A percentile compares a stretch with the other conserved stretches of the same genome.
Evolutionary conservation across 1,140 invertebrate species (phyloP).

Genomic region (Sarcophaga bullata): DNA sequence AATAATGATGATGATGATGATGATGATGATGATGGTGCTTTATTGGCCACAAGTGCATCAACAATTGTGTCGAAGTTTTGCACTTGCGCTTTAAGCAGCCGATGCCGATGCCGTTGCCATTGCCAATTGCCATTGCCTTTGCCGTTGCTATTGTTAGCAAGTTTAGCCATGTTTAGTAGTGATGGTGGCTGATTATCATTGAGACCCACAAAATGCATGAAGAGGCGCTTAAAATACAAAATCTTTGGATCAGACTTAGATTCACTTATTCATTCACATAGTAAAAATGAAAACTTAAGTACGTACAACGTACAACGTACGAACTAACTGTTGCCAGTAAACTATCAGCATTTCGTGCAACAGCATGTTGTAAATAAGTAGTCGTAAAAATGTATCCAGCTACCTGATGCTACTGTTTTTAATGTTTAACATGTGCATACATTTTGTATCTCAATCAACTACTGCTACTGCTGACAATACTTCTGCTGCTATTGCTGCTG

Average conservation of each 20-base stretch:
- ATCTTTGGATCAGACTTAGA: constrained; percentile 5
- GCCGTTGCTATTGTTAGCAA: too few relatives aligned
- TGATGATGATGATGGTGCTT: constrained; percentile 1
- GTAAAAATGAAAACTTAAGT: too few relatives aligned
- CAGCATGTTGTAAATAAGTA: neutral
- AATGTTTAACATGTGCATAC: constrained; percentile 43
- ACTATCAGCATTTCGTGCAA: neutral
- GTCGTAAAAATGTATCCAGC: constrained; percentile 19
- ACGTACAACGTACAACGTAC: too few relatives aligned
- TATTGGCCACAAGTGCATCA: neutral
- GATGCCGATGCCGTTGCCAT: too few relatives aligned
- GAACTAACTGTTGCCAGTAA: too few relatives aligned
- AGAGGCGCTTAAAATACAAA: neutral
- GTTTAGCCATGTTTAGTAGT: too few relatives aligned
- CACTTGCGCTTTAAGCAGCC: neutral
- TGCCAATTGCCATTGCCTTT: too few relatives aligned
- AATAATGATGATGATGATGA: neutral
- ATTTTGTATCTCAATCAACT: constrained; percentile 45
- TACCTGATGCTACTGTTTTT: constrained; percentile 44
- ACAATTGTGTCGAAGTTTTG: constrained; percentile 16
- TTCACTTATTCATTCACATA: neutral
- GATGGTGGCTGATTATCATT: neutral
- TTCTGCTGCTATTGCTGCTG: neutral
- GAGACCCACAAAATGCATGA: constrained; percentile 5
- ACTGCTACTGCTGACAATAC: neutral